Conservation (phyloP, 2,888 invertebrate species). For the Hanleya hanleyi region DNA sequence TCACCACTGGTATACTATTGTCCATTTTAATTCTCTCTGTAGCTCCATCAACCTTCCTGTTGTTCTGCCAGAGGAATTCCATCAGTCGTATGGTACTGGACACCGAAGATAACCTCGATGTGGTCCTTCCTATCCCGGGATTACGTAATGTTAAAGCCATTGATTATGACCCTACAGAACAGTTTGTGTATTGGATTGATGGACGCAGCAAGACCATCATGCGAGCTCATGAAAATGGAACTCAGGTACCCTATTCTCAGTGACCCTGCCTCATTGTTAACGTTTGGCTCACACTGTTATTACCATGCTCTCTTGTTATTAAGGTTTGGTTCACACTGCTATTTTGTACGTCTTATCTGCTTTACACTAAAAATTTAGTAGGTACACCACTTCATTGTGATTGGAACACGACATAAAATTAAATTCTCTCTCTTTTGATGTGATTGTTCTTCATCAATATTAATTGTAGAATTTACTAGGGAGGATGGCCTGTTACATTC, state of each 20-base stretch:
- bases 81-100: conserved; percentile 85
- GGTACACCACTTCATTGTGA: too few species aligned
- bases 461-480: too few species aligned
- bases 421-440: too few species aligned
- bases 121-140: conserved; percentile 86
- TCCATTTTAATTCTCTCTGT: conserved; percentile 37
- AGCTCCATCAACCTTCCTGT: conserved; percentile 89
- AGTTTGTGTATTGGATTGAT: conserved; percentile 85
- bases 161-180: conserved; percentile 88
- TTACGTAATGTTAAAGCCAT: conserved; percentile 90
- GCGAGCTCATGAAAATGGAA: conserved; percentile 85
- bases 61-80: conserved; percentile 88
- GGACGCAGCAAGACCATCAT: conserved; percentile 86
- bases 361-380: too few species aligned
- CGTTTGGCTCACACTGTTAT: too few species aligned
- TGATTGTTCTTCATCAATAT: too few species aligned
- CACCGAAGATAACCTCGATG: conserved; percentile 83
- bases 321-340: too few species aligned
- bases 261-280: neutral
- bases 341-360: too few species aligned
- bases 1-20: neutral
- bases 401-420: too few species aligned
- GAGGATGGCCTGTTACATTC: too few species aligned
- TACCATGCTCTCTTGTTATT: too few species aligned
- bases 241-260: conserved; percentile 70